phyloP scores from a whole-genome alignment of 2,797 vertebrate species.

The Trichosurus vulpecula region DNA sequence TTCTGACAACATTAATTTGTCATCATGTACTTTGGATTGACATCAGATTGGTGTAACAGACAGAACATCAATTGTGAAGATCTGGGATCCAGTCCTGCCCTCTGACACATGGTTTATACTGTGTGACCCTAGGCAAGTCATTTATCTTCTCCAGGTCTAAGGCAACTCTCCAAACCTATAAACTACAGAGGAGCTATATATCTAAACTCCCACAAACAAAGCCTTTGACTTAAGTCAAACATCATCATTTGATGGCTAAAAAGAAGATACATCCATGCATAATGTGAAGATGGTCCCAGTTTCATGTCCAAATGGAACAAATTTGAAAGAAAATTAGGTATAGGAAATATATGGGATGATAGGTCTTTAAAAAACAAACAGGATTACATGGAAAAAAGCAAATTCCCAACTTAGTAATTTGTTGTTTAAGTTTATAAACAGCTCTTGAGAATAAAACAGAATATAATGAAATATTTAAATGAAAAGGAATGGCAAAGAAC shows the following conservation, averaged over 20 bases:
- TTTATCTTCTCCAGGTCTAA: not conserved
- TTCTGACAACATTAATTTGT: accelerated
- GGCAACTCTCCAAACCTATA: not conserved
- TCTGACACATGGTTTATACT: not conserved
- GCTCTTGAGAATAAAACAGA: not conserved
- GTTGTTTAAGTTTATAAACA: not conserved
- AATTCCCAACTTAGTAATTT: not conserved
- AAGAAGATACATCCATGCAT: not conserved
- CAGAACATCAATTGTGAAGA: not conserved
- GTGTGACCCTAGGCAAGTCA: not conserved
- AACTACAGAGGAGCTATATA: not conserved
- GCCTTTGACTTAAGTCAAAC: not conserved
- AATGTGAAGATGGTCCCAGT: not conserved
- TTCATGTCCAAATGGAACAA: not conserved
- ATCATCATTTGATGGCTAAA: not conserved
- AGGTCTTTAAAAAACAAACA: not conserved
- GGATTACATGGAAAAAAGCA: not conserved
- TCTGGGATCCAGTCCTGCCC: not conserved
- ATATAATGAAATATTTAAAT: not conserved
- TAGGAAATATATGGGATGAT: not conserved
- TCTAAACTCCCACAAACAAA: not conserved
- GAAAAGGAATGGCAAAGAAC: not conserved
- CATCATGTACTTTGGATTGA: not conserved
- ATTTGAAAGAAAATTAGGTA: not conserved
- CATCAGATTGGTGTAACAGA: not conserved